These are phyloP conservation scores for Corythoichthys intestinalis DNA, from an alignment of 2,113 vertebrate genomes.

Conservation along the genomic window DNA sequence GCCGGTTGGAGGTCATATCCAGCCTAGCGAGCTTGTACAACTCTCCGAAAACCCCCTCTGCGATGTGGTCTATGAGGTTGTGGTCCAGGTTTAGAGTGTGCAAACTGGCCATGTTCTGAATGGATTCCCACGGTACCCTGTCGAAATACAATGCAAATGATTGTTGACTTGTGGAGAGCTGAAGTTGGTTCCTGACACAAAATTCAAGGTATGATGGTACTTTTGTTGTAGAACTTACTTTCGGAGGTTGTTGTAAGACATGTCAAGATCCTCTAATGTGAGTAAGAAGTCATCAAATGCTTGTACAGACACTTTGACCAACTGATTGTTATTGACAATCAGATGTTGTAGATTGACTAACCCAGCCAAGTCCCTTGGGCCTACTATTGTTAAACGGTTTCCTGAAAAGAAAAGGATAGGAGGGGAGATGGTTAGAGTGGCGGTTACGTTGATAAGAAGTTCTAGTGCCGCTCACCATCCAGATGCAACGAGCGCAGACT, in stretches of 20 bases:
- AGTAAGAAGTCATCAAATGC: constrained; percentile 86
- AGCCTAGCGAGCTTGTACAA: constrained; percentile 85
- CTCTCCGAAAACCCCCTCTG: constrained; percentile 83
- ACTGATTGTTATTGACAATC: constrained; percentile 88
- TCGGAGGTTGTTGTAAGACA: constrained; percentile 89
- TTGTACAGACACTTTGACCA: constrained; percentile 72
- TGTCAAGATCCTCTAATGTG: constrained; percentile 84
- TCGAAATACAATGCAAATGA: constrained; percentile 2
- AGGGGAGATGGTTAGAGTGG: not conserved
- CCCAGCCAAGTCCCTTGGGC: constrained; percentile 79
- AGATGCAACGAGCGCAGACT: constrained; percentile 86
- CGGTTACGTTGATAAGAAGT: not conserved
- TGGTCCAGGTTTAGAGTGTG: constrained; percentile 89
- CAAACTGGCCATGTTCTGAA: constrained; percentile 85
- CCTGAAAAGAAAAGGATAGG: constrained; percentile 30
- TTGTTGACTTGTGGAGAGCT: not conserved
- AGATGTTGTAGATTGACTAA: constrained; percentile 86
- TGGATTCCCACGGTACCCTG: constrained; percentile 84
- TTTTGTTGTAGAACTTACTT: constrained; percentile 29
- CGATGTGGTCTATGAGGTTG: constrained; percentile 85
- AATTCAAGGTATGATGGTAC: not conserved
- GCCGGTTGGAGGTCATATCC: constrained; percentile 89
- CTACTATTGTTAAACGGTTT: constrained; percentile 79
- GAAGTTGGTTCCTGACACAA: too few relatives aligned
- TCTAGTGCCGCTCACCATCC: constrained; percentile 63